phyloP scores from a whole-genome alignment of 2,113 vertebrate species.

The Tilapia sparmanii region DNA sequence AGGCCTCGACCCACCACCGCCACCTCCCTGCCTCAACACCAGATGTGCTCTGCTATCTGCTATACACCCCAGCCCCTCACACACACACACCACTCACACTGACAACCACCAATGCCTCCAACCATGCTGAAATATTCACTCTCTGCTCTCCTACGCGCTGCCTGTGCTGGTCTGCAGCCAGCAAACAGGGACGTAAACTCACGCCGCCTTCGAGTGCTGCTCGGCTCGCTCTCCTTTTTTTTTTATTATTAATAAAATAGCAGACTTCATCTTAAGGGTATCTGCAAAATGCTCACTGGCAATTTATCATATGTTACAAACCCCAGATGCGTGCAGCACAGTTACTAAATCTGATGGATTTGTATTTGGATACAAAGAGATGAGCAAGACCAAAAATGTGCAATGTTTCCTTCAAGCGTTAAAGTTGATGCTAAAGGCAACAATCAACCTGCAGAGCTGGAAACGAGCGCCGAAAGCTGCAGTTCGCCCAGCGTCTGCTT shows the following conservation, averaged over 20 bases:
- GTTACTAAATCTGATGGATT: neutral
- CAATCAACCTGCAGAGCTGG: rapidly evolving
- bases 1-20: constrained; percentile 41
- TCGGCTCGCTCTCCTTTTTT: neutral
- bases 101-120: constrained; percentile 59
- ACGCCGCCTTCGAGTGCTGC: neutral
- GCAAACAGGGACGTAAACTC: neutral
- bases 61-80: neutral
- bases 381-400: neutral
- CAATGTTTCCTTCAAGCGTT: neutral
- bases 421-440: neutral
- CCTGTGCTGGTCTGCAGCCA: neutral
- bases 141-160: constrained; percentile 9
- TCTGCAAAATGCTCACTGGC: neutral
- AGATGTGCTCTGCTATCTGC: constrained; percentile 75
- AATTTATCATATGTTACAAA: neutral
- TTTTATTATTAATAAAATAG: neutral
- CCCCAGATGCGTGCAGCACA: neutral
- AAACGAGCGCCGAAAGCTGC: neutral
- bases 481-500: neutral
- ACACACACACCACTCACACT: constrained; percentile 26
- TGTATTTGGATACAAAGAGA: neutral
- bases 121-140: constrained; percentile 66
- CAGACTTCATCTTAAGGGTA: neutral
- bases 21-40: constrained; percentile 48